Percentiles rank a stretch among this genome's conserved stretches.
These are phyloP conservation scores for Drosophila neocordata DNA, from an alignment of 1,140 invertebrate genomes.

Conservation along the genomic window DNA sequence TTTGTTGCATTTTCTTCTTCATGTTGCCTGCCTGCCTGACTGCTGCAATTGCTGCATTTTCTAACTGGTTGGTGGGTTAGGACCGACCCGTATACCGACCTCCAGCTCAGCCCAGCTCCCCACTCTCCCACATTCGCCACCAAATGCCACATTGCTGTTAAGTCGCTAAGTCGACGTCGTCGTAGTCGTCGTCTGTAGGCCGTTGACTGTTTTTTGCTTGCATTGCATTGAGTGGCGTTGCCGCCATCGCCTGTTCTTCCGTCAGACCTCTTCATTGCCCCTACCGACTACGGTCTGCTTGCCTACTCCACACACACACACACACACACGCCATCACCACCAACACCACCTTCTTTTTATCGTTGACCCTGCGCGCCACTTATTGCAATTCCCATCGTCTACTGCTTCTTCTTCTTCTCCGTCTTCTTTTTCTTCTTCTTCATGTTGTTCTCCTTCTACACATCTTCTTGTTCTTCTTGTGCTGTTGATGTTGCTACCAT, in stretches of 20 bases:
- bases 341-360: constrained; percentile 31
- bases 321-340: background rate
- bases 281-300: background rate
- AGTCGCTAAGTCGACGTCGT: constrained; percentile 46
- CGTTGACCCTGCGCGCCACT: constrained; percentile 79
- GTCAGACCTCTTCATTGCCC: background rate
- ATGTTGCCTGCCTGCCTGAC: background rate
- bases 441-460: constrained; percentile 20
- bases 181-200: constrained; percentile 62
- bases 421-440: constrained; percentile 41
- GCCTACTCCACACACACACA: background rate
- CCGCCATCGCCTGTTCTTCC: constrained; percentile 28
- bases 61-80: constrained; percentile 67
- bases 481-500: constrained; percentile 14
- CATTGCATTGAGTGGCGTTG: constrained; percentile 55
- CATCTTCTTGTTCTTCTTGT: constrained; percentile 3
- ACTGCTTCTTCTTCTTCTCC: constrained; percentile 39
- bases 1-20: constrained; percentile 71
- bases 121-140: background rate
- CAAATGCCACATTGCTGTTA: constrained; percentile 10
- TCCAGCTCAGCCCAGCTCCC: background rate
- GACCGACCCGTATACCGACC: background rate
- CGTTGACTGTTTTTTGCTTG: constrained; percentile 54
- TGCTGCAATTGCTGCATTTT: constrained; percentile 56
- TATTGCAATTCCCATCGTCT: constrained; percentile 67